Evolutionary conservation across 2,888 invertebrate genomes (phyloP).

Genomic region (Hyles lineata): DNA sequence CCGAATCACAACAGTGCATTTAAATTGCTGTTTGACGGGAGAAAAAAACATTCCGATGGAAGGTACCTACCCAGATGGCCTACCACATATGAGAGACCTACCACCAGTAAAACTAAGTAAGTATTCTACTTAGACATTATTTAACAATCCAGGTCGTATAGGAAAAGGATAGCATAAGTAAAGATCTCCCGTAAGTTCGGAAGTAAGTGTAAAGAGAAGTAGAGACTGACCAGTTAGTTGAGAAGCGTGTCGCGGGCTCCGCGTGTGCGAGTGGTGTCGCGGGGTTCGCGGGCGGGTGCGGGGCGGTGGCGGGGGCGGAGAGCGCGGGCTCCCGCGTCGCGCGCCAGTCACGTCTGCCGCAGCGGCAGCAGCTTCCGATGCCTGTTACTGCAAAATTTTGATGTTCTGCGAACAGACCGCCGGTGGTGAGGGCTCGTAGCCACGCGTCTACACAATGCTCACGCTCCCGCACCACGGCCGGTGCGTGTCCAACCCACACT

Average conservation of each 20-base stretch:
- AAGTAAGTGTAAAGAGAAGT: too few species aligned
- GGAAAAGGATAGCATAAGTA: too few species aligned
- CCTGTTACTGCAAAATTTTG: slow-evolving; percentile 97
- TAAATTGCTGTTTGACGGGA: too few species aligned
- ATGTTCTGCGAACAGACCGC: slow-evolving; percentile 59
- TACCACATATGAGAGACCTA: too few species aligned
- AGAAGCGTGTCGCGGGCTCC: slow-evolving; percentile 25
- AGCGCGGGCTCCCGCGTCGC: slow-evolving; percentile 70
- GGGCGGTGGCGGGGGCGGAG: slow-evolving; percentile 58
- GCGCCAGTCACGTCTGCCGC: slow-evolving; percentile 97
- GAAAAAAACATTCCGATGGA: too few species aligned
- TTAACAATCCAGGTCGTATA: too few species aligned
- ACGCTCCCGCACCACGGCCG: slow-evolving; percentile 1
- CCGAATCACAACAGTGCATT: too few species aligned
- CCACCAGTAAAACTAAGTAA: too few species aligned
- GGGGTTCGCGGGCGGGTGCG: slow-evolving; percentile 43
- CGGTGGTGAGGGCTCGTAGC: slow-evolving; percentile 31
- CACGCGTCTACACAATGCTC: not conserved
- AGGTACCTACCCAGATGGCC: too few species aligned
- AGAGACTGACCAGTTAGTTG: slow-evolving; percentile 9
- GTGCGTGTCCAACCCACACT: not conserved
- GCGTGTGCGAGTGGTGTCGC: slow-evolving; percentile 39
- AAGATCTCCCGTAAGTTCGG: too few species aligned
- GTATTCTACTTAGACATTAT: too few species aligned
- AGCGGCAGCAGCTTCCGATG: slow-evolving; percentile 98